A percentile compares a stretch with the other conserved stretches of the same genome.
Conservation (phyloP, 1,140 invertebrate genomes). For the Pogonomyrmex californicus region DNA sequence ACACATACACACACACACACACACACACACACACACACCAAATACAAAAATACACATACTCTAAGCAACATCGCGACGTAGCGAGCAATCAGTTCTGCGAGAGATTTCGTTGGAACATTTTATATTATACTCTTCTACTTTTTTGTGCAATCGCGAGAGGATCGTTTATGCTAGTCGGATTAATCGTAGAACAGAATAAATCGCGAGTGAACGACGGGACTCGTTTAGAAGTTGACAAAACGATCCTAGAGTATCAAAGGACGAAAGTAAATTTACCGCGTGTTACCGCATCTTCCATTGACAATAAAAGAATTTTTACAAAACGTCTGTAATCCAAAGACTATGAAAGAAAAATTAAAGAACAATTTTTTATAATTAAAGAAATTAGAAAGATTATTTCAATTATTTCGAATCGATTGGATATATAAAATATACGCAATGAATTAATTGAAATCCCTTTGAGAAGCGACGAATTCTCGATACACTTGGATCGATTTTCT, state of each 20-base stretch:
- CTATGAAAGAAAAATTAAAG: background rate
- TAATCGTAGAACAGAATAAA: conserved; percentile 28
- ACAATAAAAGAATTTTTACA: background rate
- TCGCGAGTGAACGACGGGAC: conserved; percentile 4
- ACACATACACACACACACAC: background rate
- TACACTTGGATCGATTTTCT: background rate
- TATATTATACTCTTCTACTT: background rate
- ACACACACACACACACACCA: background rate
- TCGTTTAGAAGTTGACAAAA: background rate
- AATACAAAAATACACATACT: too few species aligned
- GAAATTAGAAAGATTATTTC: background rate
- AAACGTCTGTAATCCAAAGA: background rate
- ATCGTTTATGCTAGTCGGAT: conserved; percentile 46
- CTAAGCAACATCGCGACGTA: conserved; percentile 22
- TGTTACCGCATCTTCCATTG: background rate
- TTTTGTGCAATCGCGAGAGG: conserved; percentile 6
- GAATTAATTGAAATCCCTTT: conserved; percentile 5
- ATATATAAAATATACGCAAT: background rate
- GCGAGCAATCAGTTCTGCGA: conserved; percentile 48
- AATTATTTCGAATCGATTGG: background rate
- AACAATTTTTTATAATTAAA: too few species aligned
- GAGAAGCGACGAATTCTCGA: background rate
- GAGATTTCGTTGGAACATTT: conserved; percentile 32
- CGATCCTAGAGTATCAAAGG: conserved; percentile 32
- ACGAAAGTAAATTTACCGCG: background rate